These are phyloP conservation scores for Anniella stebbinsi DNA, from an alignment of 2,797 vertebrate species.

Conservation along the genomic window DNA sequence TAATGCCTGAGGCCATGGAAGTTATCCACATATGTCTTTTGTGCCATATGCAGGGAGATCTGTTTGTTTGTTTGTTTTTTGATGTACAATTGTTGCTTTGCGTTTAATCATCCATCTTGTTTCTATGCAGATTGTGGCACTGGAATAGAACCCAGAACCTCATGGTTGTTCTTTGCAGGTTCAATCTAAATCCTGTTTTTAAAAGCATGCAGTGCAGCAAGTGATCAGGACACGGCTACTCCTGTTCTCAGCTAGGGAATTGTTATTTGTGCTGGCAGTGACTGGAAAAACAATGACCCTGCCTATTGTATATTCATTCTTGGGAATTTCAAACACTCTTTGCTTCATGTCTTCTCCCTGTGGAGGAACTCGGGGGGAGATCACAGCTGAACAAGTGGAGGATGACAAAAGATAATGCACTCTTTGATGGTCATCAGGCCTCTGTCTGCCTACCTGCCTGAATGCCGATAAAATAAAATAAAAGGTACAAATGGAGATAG, in stretches of 20 bases:
- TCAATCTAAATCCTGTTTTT: background rate
- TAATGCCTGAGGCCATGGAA: background rate
- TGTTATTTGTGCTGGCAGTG: background rate
- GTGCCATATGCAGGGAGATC: background rate
- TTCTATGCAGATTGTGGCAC: background rate
- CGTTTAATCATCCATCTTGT: background rate
- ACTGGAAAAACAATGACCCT: background rate
- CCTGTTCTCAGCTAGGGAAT: background rate
- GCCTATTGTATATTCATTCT: constrained; percentile 7
- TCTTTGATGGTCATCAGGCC: constrained; percentile 5
- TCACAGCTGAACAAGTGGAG: constrained; percentile 3
- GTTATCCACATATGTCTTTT: background rate
- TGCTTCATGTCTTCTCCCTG: background rate
- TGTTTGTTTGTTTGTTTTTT: background rate
- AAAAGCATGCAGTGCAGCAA: background rate
- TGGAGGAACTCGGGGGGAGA: background rate
- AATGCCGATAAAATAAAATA: background rate
- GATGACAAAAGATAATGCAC: constrained; percentile 1
- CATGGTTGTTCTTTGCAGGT: background rate
- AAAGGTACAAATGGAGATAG: background rate
- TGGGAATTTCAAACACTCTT: background rate
- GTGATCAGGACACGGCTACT: background rate
- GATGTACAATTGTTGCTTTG: background rate
- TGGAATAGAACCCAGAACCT: too few species aligned
- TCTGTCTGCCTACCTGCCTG: background rate